Evolutionary conservation across 2,888 invertebrate species (phyloP).

Genomic region (Andrena hattorfiana): DNA sequence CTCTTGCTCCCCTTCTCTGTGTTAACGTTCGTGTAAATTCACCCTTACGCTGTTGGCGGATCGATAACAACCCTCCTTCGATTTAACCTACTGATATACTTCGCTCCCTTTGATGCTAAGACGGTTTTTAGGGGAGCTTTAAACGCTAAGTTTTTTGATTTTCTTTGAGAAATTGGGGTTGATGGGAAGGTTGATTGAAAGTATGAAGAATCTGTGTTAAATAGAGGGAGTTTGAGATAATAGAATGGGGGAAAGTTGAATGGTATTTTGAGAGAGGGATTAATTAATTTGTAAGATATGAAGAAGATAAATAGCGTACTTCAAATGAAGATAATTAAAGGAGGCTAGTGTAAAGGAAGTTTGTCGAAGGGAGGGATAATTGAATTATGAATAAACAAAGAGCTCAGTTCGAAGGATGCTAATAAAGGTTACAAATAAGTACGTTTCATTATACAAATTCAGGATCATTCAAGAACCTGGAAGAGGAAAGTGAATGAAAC

Average conservation of each 20-base stretch:
- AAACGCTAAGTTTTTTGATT: neutral
- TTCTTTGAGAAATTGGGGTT: neutral
- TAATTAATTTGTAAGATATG: neutral
- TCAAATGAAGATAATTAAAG: too few species aligned
- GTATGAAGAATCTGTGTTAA: neutral
- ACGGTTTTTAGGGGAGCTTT: neutral
- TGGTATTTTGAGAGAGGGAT: neutral
- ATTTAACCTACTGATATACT: neutral
- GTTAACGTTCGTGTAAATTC: neutral
- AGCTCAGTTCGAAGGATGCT: too few species aligned
- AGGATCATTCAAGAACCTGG: too few species aligned
- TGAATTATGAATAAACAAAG: too few species aligned
- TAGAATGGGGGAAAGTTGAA: too few species aligned
- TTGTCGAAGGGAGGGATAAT: too few species aligned
- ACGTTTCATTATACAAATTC: too few species aligned
- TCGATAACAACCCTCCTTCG: neutral
- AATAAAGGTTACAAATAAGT: too few species aligned
- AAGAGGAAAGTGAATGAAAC: too few species aligned
- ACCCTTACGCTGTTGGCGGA: neutral
- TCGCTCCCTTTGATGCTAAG: neutral
- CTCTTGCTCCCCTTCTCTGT: neutral
- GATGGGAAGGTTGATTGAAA: neutral
- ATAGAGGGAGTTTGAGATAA: neutral
- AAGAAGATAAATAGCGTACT: too few species aligned
- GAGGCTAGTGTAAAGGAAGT: too few species aligned